Evolutionary conservation across 2,888 invertebrate species (phyloP).

Genomic region (Perithous albicinctus): DNA sequence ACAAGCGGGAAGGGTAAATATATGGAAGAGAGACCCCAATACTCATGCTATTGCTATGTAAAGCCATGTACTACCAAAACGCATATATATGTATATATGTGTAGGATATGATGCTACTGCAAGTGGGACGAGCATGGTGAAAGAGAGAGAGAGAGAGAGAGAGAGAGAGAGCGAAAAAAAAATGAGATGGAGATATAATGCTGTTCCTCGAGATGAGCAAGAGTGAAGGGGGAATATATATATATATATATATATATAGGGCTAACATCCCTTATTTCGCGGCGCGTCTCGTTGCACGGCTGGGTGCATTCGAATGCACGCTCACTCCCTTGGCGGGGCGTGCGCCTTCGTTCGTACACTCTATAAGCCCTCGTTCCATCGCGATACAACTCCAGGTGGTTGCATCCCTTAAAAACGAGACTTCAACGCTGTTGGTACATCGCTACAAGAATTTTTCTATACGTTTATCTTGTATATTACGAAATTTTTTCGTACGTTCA

Average conservation of each 20-base stretch:
- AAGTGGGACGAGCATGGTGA: constrained; percentile 53
- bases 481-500: not conserved
- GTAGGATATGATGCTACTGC: too few relatives aligned
- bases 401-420: constrained; percentile 71
- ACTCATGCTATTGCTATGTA: constrained; percentile 35
- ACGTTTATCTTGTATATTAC: not conserved
- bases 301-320: constrained; percentile 82
- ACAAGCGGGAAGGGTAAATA: constrained; percentile 69
- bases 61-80: constrained; percentile 28
- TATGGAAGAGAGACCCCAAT: constrained; percentile 39
- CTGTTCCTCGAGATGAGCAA: constrained; percentile 57
- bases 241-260: too few relatives aligned
- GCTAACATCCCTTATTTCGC: constrained; percentile 82
- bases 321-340: constrained; percentile 80
- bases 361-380: constrained; percentile 31
- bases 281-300: constrained; percentile 83
- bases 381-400: constrained; percentile 77
- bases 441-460: constrained; percentile 16
- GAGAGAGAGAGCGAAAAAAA: too few relatives aligned
- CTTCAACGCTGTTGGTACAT: constrained; percentile 14
- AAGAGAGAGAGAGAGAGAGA: constrained; percentile 66
- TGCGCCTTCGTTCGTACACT: constrained; percentile 49
- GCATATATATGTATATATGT: constrained; percentile 16
- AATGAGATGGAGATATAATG: constrained; percentile 60
- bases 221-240: constrained; percentile 66